Percentiles rank a stretch among this genome's conserved stretches.
phyloP scores from a whole-genome alignment of 2,888 invertebrate species.

The Bedellia somnulentella region DNA sequence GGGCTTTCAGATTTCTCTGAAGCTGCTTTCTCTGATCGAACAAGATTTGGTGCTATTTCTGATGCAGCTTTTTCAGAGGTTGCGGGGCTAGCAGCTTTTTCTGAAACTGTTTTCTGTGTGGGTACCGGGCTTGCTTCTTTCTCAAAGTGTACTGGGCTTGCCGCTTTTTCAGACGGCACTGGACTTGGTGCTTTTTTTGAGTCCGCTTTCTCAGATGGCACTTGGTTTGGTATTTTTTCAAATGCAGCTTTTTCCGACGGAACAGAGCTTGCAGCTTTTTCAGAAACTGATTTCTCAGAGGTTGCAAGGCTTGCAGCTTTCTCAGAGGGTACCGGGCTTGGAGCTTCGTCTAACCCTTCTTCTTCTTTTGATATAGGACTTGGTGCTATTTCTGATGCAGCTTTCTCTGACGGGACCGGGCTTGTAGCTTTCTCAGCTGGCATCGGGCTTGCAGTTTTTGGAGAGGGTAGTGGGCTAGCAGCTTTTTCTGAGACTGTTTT shows the following conservation, averaged over 20 bases:
- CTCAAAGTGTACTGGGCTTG: background rate
- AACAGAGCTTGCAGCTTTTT: background rate
- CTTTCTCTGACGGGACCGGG: conserved; percentile 4
- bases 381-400: background rate
- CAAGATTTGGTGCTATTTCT: background rate
- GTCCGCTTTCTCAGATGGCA: conserved; percentile 1
- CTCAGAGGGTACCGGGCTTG: background rate
- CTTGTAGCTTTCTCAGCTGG: conserved; percentile 9
- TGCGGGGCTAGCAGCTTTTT: background rate
- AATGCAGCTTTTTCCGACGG: background rate
- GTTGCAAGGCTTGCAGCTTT: background rate
- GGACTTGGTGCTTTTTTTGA: conserved; percentile 6
- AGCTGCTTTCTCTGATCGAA: background rate
- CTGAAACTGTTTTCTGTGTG: background rate
- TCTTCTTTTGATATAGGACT: background rate
- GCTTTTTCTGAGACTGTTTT: background rate
- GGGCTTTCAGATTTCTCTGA: background rate
- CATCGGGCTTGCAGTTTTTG: background rate
- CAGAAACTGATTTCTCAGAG: background rate
- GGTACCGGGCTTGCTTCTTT: background rate
- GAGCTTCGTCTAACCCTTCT: background rate
- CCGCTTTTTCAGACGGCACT: background rate
- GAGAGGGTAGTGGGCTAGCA: background rate
- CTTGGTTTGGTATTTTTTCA: background rate
- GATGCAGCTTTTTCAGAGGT: background rate